Conservation (phyloP, 2,888 invertebrate species). For the Cyclophora punctaria region DNA sequence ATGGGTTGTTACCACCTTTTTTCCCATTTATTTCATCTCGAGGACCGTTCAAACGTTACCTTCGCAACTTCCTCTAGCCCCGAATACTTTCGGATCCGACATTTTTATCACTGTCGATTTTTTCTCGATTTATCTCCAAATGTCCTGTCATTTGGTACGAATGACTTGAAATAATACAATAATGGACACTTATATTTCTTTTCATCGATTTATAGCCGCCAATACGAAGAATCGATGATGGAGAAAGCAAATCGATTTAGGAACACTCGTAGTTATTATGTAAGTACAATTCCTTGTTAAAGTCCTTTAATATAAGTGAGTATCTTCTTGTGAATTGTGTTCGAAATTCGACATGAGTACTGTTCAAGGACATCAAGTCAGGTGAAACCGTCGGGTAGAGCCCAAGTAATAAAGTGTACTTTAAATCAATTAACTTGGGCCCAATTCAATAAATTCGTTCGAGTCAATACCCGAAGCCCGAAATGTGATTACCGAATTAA, state of each 20-base stretch:
- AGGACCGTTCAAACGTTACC: too few relatives aligned
- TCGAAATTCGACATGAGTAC: too few relatives aligned
- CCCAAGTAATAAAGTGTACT: neutral
- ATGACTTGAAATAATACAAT: too few relatives aligned
- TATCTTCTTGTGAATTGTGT: too few relatives aligned
- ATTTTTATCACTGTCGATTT: too few relatives aligned
- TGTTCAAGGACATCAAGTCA: too few relatives aligned
- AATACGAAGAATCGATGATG: constrained; percentile 43
- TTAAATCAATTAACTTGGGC: neutral
- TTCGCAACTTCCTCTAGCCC: too few relatives aligned
- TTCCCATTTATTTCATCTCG: too few relatives aligned
- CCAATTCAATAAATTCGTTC: neutral
- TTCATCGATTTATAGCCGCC: constrained; percentile 30
- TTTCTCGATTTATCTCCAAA: constrained; percentile 2
- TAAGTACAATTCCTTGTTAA: constrained; percentile 24
- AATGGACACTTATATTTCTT: neutral
- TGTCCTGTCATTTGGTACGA: neutral
- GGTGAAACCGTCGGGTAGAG: neutral
- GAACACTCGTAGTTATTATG: constrained; percentile 38
- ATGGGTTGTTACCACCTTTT: too few relatives aligned
- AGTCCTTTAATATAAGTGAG: too few relatives aligned
- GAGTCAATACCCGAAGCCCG: too few relatives aligned
- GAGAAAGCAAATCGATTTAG: constrained; percentile 48
- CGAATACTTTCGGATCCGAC: too few relatives aligned
- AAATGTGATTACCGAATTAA: neutral